Conservation (phyloP, 2,888 invertebrate species). For the Pycnomerus fuliginosus region DNA sequence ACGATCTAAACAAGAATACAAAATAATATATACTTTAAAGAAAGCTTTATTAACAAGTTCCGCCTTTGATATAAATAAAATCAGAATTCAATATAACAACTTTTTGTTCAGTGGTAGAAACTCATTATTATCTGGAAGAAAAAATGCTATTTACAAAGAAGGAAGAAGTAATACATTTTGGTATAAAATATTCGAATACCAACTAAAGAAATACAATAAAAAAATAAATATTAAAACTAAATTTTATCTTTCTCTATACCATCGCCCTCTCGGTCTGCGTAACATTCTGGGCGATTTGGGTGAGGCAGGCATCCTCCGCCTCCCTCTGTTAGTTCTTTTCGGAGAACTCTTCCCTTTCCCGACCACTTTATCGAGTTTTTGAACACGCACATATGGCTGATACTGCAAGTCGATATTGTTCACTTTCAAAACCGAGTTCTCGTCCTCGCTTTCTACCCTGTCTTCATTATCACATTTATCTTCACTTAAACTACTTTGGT, state of each 20-base stretch:
- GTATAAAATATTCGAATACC: conserved; percentile 38
- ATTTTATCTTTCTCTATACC: conserved; percentile 51
- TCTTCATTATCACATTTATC: conserved; percentile 25
- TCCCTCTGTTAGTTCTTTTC: conserved; percentile 31
- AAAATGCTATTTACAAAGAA: conserved; percentile 16
- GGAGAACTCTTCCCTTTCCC: conserved; percentile 16
- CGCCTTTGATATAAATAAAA: too few species aligned
- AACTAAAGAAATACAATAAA: conserved; percentile 6
- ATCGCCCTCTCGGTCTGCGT: conserved; percentile 48
- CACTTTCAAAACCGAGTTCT: conserved; percentile 38
- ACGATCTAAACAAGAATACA: too few species aligned
- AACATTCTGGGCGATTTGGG: conserved; percentile 50
- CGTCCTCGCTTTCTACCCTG: conserved; percentile 27
- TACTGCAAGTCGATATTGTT: conserved; percentile 31
- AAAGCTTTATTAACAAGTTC: too few species aligned
- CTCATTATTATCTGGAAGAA: too few species aligned
- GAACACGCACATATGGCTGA: conserved; percentile 67
- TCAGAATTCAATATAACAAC: too few species aligned
- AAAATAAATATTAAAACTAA: conserved; percentile 14
- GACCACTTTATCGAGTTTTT: conserved; percentile 59
- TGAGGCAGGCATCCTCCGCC: conserved; percentile 41
- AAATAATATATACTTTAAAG: too few species aligned
- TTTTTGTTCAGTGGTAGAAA: too few species aligned
- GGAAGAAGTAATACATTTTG: conserved; percentile 34
- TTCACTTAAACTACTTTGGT: conserved; percentile 31